Percentiles rank a stretch among this genome's conserved stretches.
Evolutionary conservation across 2,888 invertebrate genomes (phyloP).

Genomic region (Xestia ashworthii): DNA sequence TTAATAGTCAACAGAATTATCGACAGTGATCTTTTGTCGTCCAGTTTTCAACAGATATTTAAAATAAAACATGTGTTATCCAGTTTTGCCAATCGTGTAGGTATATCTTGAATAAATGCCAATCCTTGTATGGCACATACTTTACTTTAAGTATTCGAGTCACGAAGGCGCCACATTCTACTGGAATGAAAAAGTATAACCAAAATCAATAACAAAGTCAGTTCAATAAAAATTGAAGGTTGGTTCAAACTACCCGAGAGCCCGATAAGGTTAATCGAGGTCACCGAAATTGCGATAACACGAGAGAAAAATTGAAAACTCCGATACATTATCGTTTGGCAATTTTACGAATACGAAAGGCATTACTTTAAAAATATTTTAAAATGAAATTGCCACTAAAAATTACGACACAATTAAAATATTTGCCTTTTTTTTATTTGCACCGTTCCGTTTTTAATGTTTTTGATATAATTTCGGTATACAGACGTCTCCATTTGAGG

Average conservation of each 20-base stretch:
- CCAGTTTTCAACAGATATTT: slow-evolving; percentile 1
- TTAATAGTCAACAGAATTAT: slow-evolving; percentile 19
- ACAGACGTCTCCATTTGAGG: slow-evolving; percentile 67
- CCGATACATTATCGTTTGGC: slow-evolving; percentile 58
- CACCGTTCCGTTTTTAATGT: slow-evolving; percentile 50
- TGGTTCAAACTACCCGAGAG: slow-evolving; percentile 66
- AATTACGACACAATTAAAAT: slow-evolving; percentile 70
- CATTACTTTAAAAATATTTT: slow-evolving; percentile 64
- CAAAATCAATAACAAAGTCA: slow-evolving; percentile 64
- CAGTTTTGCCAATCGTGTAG: slow-evolving; percentile 11
- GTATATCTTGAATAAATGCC: slow-evolving; percentile 37
- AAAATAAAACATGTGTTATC: slow-evolving; percentile 24
- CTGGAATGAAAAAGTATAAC: slow-evolving; percentile 48
- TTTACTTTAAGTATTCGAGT: slow-evolving; percentile 37
- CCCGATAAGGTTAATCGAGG: slow-evolving; percentile 74
- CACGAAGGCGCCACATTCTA: slow-evolving; percentile 46
- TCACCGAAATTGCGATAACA: slow-evolving; percentile 68
- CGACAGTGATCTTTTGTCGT: slow-evolving; percentile 17
- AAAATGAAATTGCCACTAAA: slow-evolving; percentile 61
- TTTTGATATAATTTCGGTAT: slow-evolving; percentile 60
- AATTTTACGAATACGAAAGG: slow-evolving; percentile 46
- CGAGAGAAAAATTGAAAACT: slow-evolving; percentile 65
- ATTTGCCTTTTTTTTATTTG: slow-evolving; percentile 47
- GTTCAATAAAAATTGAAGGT: slow-evolving; percentile 60
- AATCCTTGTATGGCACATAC: slow-evolving; percentile 40